These are phyloP conservation scores for Caenorhabditis sp. DNA, from an alignment of 2,888 invertebrate species.

Conservation along the genomic window DNA sequence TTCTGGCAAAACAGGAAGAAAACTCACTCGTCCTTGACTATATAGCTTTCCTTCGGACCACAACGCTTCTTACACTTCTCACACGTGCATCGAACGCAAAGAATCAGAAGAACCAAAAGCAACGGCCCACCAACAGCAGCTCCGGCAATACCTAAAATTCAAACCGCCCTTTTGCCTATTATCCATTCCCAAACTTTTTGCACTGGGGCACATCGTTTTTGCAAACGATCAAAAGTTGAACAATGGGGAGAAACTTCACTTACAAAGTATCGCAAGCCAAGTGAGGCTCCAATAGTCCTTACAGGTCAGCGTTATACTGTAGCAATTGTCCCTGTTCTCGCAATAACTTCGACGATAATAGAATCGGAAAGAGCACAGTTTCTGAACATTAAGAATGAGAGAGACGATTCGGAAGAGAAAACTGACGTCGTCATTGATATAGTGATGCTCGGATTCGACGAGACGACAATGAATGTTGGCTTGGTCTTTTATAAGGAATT, in stretches of 20 bases:
- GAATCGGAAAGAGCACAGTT: slow-evolving; percentile 34
- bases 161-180: too few species aligned
- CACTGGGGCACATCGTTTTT: too few species aligned
- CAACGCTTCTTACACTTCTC: too few species aligned
- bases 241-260: not conserved
- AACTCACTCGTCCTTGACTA: too few species aligned
- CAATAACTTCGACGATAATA: slow-evolving; percentile 54
- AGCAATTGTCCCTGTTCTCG: slow-evolving; percentile 25
- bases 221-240: too few species aligned
- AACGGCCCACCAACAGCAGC: too few species aligned
- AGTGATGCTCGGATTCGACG: slow-evolving; percentile 10
- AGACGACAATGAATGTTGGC: slow-evolving; percentile 25
- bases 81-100: not conserved
- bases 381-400: slow-evolving; percentile 6
- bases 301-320: slow-evolving; percentile 43
- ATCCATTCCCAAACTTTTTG: too few species aligned
- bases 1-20: too few species aligned
- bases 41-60: too few species aligned
- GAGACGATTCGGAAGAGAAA: not conserved
- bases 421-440: slow-evolving; percentile 40
- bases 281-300: not conserved
- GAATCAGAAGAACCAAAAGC: not conserved
- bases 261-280: not conserved
- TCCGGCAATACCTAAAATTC: too few species aligned
- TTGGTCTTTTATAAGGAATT: slow-evolving; percentile 36